Conservation (phyloP, 2,113 vertebrate species). For the Lates calcarifer region DNA sequence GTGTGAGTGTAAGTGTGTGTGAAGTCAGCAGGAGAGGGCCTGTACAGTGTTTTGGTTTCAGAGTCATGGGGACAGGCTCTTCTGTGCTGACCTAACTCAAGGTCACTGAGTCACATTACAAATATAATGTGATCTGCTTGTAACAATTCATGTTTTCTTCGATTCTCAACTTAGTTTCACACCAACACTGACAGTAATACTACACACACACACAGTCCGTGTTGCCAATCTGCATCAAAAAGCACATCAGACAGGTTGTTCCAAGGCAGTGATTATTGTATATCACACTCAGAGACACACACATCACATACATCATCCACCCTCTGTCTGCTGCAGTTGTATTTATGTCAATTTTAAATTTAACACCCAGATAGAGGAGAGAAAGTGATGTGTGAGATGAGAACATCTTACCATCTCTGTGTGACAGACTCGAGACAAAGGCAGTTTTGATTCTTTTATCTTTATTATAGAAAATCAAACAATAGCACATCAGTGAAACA, state of each 20-base stretch:
- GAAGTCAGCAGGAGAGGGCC: constrained; percentile 3
- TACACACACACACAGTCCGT: background rate
- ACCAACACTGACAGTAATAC: background rate
- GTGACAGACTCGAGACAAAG: background rate
- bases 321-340: background rate
- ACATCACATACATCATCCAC: background rate
- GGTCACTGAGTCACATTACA: constrained; percentile 45
- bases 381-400: background rate
- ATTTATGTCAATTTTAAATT: too few relatives aligned
- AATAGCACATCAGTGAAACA: constrained; percentile 48
- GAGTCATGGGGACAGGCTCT: constrained; percentile 12
- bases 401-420: background rate
- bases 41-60: constrained; percentile 18
- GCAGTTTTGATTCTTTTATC: constrained; percentile 4
- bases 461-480: constrained; percentile 70
- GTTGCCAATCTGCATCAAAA: background rate
- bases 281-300: background rate
- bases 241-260: background rate
- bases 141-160: constrained; percentile 18
- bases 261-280: background rate
- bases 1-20: constrained; percentile 4
- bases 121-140: constrained; percentile 38
- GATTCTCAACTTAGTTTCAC: constrained; percentile 17
- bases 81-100: constrained; percentile 47
- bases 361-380: too few relatives aligned